phyloP scores from a whole-genome alignment of 2,797 vertebrate species.

The Sebastes diaconus region DNA sequence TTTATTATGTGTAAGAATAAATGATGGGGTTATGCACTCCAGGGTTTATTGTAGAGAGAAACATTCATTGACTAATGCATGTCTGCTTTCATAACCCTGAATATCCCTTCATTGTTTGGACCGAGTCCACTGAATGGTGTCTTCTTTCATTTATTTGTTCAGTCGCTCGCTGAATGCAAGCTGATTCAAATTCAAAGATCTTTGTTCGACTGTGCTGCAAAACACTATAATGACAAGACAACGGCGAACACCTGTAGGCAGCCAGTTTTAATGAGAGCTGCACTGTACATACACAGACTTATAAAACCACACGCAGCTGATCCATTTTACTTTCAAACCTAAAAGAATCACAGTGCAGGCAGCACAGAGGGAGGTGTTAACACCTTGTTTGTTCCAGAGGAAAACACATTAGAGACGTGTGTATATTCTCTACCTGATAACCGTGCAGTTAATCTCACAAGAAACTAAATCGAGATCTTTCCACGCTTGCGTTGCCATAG shows the following conservation, averaged over 20 bases:
- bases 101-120: background rate
- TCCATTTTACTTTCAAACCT: background rate
- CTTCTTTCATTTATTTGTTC: conserved; percentile 1
- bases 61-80: background rate
- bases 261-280: background rate
- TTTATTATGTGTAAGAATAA: background rate
- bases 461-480: conserved; percentile 63
- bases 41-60: background rate
- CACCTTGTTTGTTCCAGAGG: background rate
- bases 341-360: background rate
- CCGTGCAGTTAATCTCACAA: conserved; percentile 23
- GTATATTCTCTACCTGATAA: conserved; percentile 17
- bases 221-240: conserved; percentile 9
- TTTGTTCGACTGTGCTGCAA: conserved; percentile 11
- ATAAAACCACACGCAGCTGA: background rate
- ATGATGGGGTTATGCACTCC: background rate
- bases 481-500: conserved; percentile 74
- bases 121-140: background rate
- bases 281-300: background rate
- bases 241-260: conserved; percentile 16
- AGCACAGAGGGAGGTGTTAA: background rate
- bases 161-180: background rate
- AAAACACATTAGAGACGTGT: conserved; percentile 6
- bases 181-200: conserved; percentile 16
- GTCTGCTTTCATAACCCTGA: conserved; percentile 1